Base-by-base conservation (phyloP, 35 echinoderm and acorn worm species). In the Ptychodera flava region DNA sequence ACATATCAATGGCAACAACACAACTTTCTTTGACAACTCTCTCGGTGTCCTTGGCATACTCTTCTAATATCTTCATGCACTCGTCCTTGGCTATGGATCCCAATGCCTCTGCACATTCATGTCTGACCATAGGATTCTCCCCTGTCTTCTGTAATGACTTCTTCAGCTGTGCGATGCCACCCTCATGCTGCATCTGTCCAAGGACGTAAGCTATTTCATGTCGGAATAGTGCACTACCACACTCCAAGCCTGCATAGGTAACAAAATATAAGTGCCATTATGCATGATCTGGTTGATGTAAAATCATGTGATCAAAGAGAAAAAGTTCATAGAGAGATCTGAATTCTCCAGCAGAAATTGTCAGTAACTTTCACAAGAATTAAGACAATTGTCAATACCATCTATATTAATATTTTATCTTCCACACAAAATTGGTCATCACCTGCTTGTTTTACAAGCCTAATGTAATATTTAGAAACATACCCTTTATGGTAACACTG, bases 171-270 rank as follows among this genome's bases (percentile, higher is more conserved):
- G 88, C 85, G 45, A 99, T 91, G 30, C 90, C 84, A 31, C 87
- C 96, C 77, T 89, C 83, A 33, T 99, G 91, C 79, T 99, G 96
- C 96, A 99, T 99, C 88, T 99, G 96, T 32, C 96, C 96, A 0
- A 99, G 82, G 79, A 99, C 96, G 28, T 99, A 94, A 0, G 95
- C 95, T 31, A 98, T 92, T 88, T 98, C 95, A 36, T 98, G 95
- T 29, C 95, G 64, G 35, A 98, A 98, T 52, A 98, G 88, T 36
- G 95, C 95, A 77, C 95, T 98, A 33, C 79, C 88, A 77, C 95
- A 98, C 34, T 89, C 77, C 0, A 98, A 81, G 85, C 95, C 95
- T 98, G 83, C 37, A 35, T 82, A 33, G 53, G 45, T 22, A 64
- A 64, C 45, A 64, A 64, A 64, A 22, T 22, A 64, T 64, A 64